These are phyloP conservation scores for Agrilus mali DNA, from an alignment of 2,888 invertebrate genomes.

Conservation along the genomic window DNA sequence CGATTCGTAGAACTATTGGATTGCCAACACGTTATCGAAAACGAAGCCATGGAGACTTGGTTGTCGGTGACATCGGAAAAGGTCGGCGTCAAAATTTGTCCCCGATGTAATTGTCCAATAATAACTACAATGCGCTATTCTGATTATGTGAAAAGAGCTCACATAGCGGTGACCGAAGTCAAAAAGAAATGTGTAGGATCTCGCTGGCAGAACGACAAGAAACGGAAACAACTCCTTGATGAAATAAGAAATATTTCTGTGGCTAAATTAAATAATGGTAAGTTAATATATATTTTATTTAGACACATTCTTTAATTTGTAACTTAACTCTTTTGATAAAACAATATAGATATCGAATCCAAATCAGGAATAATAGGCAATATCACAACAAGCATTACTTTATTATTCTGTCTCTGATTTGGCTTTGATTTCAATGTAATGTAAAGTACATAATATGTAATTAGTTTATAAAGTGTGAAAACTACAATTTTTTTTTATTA, in stretches of 20 bases:
- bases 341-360: too few species aligned
- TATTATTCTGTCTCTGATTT: too few species aligned
- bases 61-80: conserved; percentile 20
- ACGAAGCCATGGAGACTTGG: conserved; percentile 35
- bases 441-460: too few species aligned
- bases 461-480: too few species aligned
- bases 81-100: conserved; percentile 36
- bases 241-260: conserved; percentile 4
- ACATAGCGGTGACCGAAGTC: conserved; percentile 33
- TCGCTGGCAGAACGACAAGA: conserved; percentile 19
- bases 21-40: conserved; percentile 39
- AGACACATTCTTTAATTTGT: too few species aligned
- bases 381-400: too few species aligned
- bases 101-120: conserved; percentile 46
- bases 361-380: too few species aligned
- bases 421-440: too few species aligned
- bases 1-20: conserved; percentile 42
- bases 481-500: too few species aligned
- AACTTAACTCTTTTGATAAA: too few species aligned
- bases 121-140: conserved; percentile 44
- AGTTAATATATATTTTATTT: conserved; percentile 9
- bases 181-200: conserved; percentile 34
- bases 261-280: background rate
- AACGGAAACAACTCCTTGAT: conserved; percentile 10
- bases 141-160: conserved; percentile 35